Percentiles rank a stretch among this genome's conserved stretches.
These are phyloP conservation scores for Lithosia quadra DNA, from an alignment of 2,888 invertebrate genomes.

Conservation along the genomic window DNA sequence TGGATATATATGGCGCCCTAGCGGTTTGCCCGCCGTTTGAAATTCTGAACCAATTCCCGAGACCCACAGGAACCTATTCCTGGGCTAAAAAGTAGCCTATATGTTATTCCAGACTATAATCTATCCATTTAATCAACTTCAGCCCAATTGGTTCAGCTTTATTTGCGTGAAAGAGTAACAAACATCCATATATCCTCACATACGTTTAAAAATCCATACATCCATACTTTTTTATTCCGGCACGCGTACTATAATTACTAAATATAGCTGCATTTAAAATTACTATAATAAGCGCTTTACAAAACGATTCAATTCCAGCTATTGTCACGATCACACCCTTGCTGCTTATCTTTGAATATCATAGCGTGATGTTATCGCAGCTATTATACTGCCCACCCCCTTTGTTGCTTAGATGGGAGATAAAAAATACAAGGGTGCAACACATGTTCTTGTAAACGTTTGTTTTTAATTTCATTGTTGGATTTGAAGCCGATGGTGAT, in stretches of 20 bases:
- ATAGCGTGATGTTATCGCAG: slow-evolving; percentile 50
- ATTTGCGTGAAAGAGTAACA: no score
- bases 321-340: slow-evolving; percentile 55
- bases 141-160: no score
- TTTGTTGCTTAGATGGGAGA: slow-evolving; percentile 57
- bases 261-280: slow-evolving; percentile 30
- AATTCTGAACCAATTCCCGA: no score
- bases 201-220: no score
- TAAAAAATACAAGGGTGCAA: slow-evolving; percentile 52
- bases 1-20: no score
- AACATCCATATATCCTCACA: no score
- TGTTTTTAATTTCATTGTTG: slow-evolving; percentile 11
- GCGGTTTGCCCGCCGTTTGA: no score
- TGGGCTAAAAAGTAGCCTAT: no score
- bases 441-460: slow-evolving; percentile 42
- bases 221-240: neutral
- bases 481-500: neutral
- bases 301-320: slow-evolving; percentile 49
- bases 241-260: slow-evolving; percentile 15
- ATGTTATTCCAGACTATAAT: no score
- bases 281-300: slow-evolving; percentile 40
- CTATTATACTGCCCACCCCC: slow-evolving; percentile 61
- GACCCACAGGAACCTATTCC: no score
- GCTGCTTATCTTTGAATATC: slow-evolving; percentile 47
- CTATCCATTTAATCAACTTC: no score